Evolutionary conservation across 2,888 invertebrate genomes (phyloP).

Genomic region (Xanthia icteritia): DNA sequence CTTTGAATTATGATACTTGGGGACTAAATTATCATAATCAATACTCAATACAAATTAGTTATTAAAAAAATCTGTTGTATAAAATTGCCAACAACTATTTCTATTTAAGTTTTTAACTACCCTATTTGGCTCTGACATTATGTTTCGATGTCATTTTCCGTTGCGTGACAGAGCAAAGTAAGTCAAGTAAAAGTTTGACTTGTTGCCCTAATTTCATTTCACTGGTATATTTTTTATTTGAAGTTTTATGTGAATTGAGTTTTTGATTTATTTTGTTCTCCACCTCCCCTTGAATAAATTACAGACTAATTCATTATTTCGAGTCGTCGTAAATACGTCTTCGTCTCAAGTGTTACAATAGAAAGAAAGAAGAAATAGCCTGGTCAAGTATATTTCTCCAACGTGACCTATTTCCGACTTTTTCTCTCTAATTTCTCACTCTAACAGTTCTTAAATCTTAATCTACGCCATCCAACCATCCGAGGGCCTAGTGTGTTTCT

Average conservation of each 20-base stretch:
- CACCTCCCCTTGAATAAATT: constrained; percentile 54
- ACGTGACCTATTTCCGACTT: no score
- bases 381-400: no score
- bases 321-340: constrained; percentile 50
- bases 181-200: constrained; percentile 85
- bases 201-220: constrained; percentile 87
- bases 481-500: no score
- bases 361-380: no score
- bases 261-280: constrained; percentile 79
- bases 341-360: constrained; percentile 33
- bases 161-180: constrained; percentile 86
- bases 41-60: constrained; percentile 1
- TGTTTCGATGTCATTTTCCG: constrained; percentile 79
- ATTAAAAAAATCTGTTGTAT: constrained; percentile 41
- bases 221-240: constrained; percentile 81
- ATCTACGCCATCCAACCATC: no score
- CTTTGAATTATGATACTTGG: constrained; percentile 35
- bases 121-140: constrained; percentile 78
- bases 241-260: constrained; percentile 81
- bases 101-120: constrained; percentile 70
- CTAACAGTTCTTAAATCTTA: no score
- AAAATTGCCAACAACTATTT: constrained; percentile 60
- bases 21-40: constrained; percentile 4
- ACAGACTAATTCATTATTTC: constrained; percentile 46
- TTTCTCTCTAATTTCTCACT: no score